phyloP scores from a whole-genome alignment of 2,113 vertebrate species.

The Anarhynchus alexandrinus region DNA sequence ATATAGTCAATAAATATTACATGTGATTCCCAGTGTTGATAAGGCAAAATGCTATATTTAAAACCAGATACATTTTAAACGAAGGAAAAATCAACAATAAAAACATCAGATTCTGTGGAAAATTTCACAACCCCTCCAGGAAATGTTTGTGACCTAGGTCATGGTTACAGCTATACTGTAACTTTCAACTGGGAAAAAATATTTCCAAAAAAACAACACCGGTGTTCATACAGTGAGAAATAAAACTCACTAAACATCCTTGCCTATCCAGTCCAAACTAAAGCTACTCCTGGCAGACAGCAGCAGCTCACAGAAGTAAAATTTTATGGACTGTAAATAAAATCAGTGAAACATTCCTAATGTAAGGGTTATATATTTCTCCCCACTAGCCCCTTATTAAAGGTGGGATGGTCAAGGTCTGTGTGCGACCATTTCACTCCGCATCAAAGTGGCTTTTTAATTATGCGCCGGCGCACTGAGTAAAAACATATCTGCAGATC shows the following conservation, averaged over 20 bases:
- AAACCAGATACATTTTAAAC: slow-evolving; percentile 6
- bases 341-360: neutral
- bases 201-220: neutral
- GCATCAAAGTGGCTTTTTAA: slow-evolving; percentile 10
- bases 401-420: neutral
- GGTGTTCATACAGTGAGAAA: neutral
- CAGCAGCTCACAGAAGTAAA: neutral
- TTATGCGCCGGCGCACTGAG: neutral
- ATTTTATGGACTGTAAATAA: slow-evolving; percentile 35
- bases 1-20: neutral
- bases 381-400: neutral
- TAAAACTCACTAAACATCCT: slow-evolving; percentile 8
- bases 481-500: neutral
- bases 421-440: neutral
- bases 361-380: neutral
- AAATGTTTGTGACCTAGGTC: slow-evolving; percentile 31
- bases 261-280: slow-evolving; percentile 5
- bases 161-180: neutral
- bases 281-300: slow-evolving; percentile 25
- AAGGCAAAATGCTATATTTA: neutral
- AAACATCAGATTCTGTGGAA: slow-evolving; percentile 1
- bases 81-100: neutral
- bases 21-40: neutral
- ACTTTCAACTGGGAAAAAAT: slow-evolving; percentile 9
- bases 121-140: slow-evolving; percentile 17